phyloP scores from a whole-genome alignment of 2,797 vertebrate species.

The Mormyrus proboscirostris region DNA sequence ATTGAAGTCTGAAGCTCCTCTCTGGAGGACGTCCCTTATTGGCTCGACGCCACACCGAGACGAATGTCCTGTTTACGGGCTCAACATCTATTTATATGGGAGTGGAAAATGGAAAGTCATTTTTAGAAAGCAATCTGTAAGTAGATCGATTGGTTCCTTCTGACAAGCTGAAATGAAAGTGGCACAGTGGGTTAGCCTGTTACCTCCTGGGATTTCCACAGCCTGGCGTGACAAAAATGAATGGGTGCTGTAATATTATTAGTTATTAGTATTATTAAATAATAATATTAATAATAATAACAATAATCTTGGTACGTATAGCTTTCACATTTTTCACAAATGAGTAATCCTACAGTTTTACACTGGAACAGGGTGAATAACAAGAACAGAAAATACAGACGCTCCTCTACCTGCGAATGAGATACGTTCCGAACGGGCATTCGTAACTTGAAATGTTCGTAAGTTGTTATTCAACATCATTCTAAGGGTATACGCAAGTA shows the following conservation, averaged over 20 bases:
- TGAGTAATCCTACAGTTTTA: background rate
- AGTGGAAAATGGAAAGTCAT: constrained; percentile 9
- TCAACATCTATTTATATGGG: background rate
- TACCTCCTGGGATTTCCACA: background rate
- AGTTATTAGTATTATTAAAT: background rate
- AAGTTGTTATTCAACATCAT: background rate
- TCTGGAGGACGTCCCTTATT: background rate
- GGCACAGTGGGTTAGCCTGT: background rate
- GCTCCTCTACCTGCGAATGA: background rate
- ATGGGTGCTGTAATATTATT: background rate
- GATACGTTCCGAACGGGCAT: background rate
- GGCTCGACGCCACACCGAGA: background rate
- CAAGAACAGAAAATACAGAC: background rate
- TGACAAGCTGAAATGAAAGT: background rate
- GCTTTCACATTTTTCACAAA: background rate
- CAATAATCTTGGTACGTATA: background rate
- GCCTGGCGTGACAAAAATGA: background rate
- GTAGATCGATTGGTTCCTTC: constrained; percentile 1
- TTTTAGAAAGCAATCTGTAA: constrained; percentile 5
- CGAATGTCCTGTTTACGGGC: background rate
- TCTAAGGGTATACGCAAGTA: background rate
- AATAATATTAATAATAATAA: background rate
- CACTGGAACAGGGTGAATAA: background rate
- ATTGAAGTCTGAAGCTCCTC: background rate
- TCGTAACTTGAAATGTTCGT: background rate